Evolutionary conservation across 2,888 invertebrate genomes (phyloP), one percentile per base, ranked within the genome.

Genomic region (Horisme vitalbata): DNA sequence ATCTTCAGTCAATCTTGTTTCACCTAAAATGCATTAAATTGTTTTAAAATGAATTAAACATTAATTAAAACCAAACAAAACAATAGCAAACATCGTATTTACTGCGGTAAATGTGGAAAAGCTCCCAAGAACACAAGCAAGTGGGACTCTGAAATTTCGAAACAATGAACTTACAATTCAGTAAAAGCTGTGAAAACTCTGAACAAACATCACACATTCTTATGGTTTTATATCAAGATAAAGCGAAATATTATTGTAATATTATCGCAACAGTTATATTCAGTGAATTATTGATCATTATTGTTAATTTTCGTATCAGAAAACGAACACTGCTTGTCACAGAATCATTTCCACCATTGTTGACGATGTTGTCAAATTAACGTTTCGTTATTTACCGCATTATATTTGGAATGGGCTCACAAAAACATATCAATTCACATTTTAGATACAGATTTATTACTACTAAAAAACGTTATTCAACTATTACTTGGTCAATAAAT

Each of bases 141-240:
- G 70, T 73, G 60, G 63, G 61, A 65, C 66, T 65, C 37, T 58
- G 67, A 72, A 74, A 79, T 80, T 81, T 82, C 73, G 80, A 86
- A 87, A 87, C 86, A 86, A 86, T 79, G 86, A 79, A 83, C 90
- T 89, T 86, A 90, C 90, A 90, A 84, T 89, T 88, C 64, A 96
- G 93, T 84, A 97, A 93, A 88, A 97, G 94, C 91, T 96, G 95
- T 89, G 96, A 93, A 92, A 97, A 95, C 90, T 97, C 97, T 81
- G 95, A 94, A 92, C 97, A 97, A 91, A 95, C 95, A 94, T 97
- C 97, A 94, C 97, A 97, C 96, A 89, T 89, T 83, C 79, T 89
- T 75, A 69, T 68, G 51, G 96, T 95, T 90, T 86, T 88, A 68
- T 50, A 62, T 75, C 53, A 71, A 75, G 65, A 68, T 63, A 63